These are phyloP conservation scores for Electrophaes corylata DNA, from an alignment of 2,888 invertebrate species.

Conservation along the genomic window DNA sequence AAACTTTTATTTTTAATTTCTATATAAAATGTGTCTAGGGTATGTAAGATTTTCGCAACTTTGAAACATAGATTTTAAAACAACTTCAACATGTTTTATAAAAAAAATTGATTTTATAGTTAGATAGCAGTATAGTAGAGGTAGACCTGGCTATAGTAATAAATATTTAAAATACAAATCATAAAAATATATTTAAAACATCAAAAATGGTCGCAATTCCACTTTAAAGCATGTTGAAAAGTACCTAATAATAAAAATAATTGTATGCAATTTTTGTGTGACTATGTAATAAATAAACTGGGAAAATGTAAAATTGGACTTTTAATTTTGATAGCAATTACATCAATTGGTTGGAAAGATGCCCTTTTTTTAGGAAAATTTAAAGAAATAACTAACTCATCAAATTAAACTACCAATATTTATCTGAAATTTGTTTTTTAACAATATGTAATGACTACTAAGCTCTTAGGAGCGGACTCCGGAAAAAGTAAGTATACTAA, in stretches of 20 bases:
- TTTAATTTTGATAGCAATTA: constrained; percentile 49
- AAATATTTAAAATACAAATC: constrained; percentile 33
- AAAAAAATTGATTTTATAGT: constrained; percentile 46
- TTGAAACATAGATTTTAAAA: constrained; percentile 47
- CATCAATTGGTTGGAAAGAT: constrained; percentile 32
- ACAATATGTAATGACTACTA: too few relatives aligned
- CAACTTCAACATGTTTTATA: constrained; percentile 65
- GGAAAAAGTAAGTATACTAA: too few relatives aligned
- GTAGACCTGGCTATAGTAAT: constrained; percentile 41
- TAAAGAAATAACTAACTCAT: neutral
- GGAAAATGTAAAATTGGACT: constrained; percentile 56
- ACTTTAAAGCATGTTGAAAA: constrained; percentile 68
- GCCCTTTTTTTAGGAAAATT: constrained; percentile 3
- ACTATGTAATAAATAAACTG: constrained; percentile 65
- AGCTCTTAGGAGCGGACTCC: too few relatives aligned
- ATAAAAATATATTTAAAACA: constrained; percentile 38
- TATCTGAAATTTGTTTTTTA: too few relatives aligned
- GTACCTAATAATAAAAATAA: constrained; percentile 50
- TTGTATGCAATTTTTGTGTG: constrained; percentile 72
- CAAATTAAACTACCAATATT: neutral
- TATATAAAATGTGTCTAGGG: constrained; percentile 47
- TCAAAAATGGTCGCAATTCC: constrained; percentile 45
- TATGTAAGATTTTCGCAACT: constrained; percentile 31
- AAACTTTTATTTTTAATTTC: constrained; percentile 44
- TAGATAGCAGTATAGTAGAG: constrained; percentile 41